Evolutionary conservation across 2,113 vertebrate genomes (phyloP), one percentile per base, ranked within the genome.

Genomic region (Dermatemys mawii): DNA sequence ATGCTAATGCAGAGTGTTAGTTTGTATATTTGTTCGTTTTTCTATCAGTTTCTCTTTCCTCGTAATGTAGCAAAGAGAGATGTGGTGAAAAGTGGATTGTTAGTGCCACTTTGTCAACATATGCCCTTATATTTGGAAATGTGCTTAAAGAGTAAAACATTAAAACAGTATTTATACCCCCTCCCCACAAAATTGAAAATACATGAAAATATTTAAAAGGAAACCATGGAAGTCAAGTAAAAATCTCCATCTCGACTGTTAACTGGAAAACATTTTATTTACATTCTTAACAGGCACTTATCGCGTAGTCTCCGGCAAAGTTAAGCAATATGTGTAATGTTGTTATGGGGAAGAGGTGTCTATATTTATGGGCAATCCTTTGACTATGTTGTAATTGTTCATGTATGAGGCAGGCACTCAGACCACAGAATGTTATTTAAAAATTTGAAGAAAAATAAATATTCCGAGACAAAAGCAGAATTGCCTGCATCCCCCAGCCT

Each of bases 51-150:
- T 87, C 90, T 90, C 92, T 95, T 94, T 97, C 93, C 83, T 83
- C 97, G 89, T 91, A 96, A 96, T 78, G 70, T 91, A 95, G 78
- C 92, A 89, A 90, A 94, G 96, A 91, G 96, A 95, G 93, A 94
- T 91, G 41, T 96, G 75, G 93, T 96, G 97, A 97, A 96, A 97
- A 97, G 92, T 95, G 97, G 97, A 97, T 97, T 97, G 96, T 97
- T 97, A 97, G 95, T 97, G 96, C 95, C 94, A 97, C 96, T 97
- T 96, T 96, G 89, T 89, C 54, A 94, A 95, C 96, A 97, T 97
- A 97, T 97, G 97, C 96, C 97, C 97, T 97, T 97, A 88, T 96
- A 96, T 96, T 97, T 97, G 95, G 90, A 97, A 97, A 97, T 97
- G 95, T 97, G 95, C 97, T 97, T 97, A 97, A 97, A 96, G 27